Conservation (phyloP, 2,113 vertebrate genomes). For the Acanthochromis polyacanthus region DNA sequence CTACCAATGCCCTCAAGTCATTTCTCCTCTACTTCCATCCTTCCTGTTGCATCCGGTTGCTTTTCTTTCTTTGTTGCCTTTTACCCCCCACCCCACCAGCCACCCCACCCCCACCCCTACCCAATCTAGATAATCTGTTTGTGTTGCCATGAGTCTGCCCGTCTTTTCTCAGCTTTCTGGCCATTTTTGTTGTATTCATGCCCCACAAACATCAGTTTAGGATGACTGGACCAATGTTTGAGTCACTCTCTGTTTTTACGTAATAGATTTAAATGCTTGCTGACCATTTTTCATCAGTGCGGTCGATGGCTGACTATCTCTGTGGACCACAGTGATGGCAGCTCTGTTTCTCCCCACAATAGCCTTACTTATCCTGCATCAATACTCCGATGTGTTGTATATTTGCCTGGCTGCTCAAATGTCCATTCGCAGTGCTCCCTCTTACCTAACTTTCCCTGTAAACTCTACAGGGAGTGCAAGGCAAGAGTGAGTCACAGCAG, state of each 20-base stretch:
- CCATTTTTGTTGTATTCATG: conserved; percentile 27
- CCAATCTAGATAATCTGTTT: conserved; percentile 30
- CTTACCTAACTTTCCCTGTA: conserved; percentile 60
- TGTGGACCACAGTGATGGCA: conserved; percentile 53
- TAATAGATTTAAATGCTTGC: conserved; percentile 60
- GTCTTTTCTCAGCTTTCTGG: conserved; percentile 1
- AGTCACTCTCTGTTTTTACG: conserved; percentile 49
- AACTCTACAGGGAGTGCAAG: conserved; percentile 43
- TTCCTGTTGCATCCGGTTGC: conserved; percentile 71
- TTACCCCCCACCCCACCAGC: too few species aligned
- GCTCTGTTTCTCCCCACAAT: conserved; percentile 64
- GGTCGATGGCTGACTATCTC: conserved; percentile 59
- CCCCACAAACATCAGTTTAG: conserved; percentile 30
- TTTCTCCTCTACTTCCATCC: conserved; percentile 74
- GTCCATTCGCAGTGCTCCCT: conserved; percentile 42
- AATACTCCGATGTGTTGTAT: conserved; percentile 64
- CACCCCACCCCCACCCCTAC: too few species aligned
- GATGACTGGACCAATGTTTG: conserved; percentile 31
- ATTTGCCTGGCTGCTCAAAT: conserved; percentile 67
- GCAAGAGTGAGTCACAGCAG: conserved; percentile 60
- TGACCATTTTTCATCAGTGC: conserved; percentile 66
- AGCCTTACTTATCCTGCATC: conserved; percentile 66
- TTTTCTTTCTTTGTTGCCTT: conserved; percentile 35
- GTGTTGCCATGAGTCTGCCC: background rate
- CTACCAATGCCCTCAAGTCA: conserved; percentile 81